phyloP scores from a whole-genome alignment of 2,113 vertebrate species.

The Nansenia antarctica region DNA sequence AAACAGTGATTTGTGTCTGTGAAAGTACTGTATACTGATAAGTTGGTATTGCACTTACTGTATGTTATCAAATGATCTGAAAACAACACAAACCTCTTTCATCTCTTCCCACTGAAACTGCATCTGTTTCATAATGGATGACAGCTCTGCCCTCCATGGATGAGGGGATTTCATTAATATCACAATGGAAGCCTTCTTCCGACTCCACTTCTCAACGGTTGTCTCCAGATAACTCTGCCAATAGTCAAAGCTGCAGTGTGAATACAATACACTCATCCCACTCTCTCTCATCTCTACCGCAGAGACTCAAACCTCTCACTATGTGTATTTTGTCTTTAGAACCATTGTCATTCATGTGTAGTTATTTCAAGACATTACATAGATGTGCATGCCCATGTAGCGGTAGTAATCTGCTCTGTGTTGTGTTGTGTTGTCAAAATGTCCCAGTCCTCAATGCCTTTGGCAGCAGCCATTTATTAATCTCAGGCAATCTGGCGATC shows the following conservation, averaged over 20 bases:
- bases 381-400: conserved; percentile 3
- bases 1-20: conserved; percentile 15
- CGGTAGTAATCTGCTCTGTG: no score
- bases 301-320: not conserved
- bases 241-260: conserved; percentile 9
- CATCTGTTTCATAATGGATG: conserved; percentile 44
- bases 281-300: not conserved
- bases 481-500: no score
- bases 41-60: conserved; percentile 5
- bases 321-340: conserved; percentile 11
- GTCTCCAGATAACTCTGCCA: conserved; percentile 33
- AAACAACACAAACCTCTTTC: conserved; percentile 4
- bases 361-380: conserved; percentile 18
- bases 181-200: conserved; percentile 50
- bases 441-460: no score
- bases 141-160: conserved; percentile 38
- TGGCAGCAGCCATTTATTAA: no score
- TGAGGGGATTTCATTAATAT: conserved; percentile 56
- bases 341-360: conserved; percentile 27
- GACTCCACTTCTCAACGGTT: conserved; percentile 34
- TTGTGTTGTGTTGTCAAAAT: no score
- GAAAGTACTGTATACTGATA: conserved; percentile 12
- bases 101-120: conserved; percentile 5
- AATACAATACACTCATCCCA: conserved; percentile 4
- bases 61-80: conserved; percentile 21